Conservation (phyloP, 1,140 invertebrate species). For the Drosophila willistoni region DNA sequence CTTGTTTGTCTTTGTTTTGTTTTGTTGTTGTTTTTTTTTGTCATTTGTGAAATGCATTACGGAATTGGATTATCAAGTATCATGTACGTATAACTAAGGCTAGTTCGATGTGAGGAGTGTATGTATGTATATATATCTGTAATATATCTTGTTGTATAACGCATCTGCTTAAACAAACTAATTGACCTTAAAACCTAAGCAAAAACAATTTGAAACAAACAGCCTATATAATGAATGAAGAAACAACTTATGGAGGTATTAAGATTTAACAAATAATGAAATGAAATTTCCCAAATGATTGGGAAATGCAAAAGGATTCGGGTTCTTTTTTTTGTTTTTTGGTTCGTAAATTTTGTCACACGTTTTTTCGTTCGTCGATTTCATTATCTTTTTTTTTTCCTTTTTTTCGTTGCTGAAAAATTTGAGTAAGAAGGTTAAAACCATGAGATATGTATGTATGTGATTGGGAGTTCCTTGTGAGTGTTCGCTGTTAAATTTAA, state of each 20-base stretch:
- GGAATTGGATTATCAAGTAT: constrained; percentile 40
- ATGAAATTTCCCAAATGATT: neutral
- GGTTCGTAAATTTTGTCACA: constrained; percentile 74
- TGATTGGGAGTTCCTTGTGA: constrained; percentile 16
- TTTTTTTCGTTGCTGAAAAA: constrained; percentile 29
- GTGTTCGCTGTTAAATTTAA: constrained; percentile 38
- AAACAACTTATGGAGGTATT: constrained; percentile 71
- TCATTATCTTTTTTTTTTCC: neutral
- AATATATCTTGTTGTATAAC: constrained; percentile 55
- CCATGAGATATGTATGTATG: constrained; percentile 43
- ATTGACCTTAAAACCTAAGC: constrained; percentile 64
- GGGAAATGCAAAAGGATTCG: constrained; percentile 11
- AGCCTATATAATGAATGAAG: constrained; percentile 64
- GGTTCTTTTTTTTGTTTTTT: constrained; percentile 14
- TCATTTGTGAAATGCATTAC: constrained; percentile 65
- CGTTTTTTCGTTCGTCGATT: constrained; percentile 32
- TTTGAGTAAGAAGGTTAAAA: constrained; percentile 39
- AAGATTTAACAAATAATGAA: constrained; percentile 55
- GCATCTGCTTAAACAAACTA: constrained; percentile 74
- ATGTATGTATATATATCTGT: constrained; percentile 31
- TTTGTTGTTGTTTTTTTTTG: constrained; percentile 23
- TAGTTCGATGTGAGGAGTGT: constrained; percentile 46
- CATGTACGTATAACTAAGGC: constrained; percentile 50
- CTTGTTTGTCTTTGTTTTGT: constrained; percentile 26
- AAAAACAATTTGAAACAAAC: constrained; percentile 79